These are phyloP conservation scores for Bilobella aurantiaca DNA, from an alignment of 1,140 invertebrate genomes.

Conservation along the genomic window DNA sequence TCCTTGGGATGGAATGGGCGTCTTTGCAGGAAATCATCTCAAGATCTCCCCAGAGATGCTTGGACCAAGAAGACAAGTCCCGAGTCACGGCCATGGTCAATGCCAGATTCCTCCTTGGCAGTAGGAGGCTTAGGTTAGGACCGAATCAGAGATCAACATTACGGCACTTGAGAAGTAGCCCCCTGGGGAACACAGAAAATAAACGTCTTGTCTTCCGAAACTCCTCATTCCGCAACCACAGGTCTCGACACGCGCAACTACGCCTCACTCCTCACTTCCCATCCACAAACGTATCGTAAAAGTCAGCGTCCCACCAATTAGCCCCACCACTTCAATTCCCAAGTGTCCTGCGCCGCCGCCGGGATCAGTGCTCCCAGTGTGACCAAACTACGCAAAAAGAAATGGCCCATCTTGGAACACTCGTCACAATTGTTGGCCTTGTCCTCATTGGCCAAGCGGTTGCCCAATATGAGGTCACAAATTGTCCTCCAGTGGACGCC, in stretches of 20 bases:
- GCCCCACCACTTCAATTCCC: too few relatives aligned
- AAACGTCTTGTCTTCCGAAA: constrained; percentile 7
- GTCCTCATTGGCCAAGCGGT: not conserved
- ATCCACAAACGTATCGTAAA: too few relatives aligned
- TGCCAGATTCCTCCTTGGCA: too few relatives aligned
- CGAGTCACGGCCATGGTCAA: not conserved
- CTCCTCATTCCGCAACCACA: not conserved
- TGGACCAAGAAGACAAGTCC: not conserved
- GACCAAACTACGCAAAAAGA: too few relatives aligned
- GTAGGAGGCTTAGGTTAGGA: not conserved
- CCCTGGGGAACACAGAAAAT: constrained; percentile 16
- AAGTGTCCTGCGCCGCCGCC: too few relatives aligned
- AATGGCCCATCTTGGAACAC: too few relatives aligned
- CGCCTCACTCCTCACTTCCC: not conserved
- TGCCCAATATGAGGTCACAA: constrained; percentile 27
- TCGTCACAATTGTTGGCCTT: not conserved
- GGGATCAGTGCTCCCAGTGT: too few relatives aligned
- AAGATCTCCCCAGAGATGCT: not conserved
- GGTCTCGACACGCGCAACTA: too few relatives aligned
- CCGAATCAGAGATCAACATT: constrained; percentile 5
- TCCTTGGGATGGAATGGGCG: not conserved
- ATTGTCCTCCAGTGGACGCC: constrained; percentile 33
- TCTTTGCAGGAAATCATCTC: not conserved
- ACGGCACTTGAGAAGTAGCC: constrained; percentile 20
- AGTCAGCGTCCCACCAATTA: too few relatives aligned